Percentiles rank a stretch among this genome's conserved stretches.
Conservation (phyloP, 2,113 vertebrate genomes). For the Anarrhichthys ocellatus region DNA sequence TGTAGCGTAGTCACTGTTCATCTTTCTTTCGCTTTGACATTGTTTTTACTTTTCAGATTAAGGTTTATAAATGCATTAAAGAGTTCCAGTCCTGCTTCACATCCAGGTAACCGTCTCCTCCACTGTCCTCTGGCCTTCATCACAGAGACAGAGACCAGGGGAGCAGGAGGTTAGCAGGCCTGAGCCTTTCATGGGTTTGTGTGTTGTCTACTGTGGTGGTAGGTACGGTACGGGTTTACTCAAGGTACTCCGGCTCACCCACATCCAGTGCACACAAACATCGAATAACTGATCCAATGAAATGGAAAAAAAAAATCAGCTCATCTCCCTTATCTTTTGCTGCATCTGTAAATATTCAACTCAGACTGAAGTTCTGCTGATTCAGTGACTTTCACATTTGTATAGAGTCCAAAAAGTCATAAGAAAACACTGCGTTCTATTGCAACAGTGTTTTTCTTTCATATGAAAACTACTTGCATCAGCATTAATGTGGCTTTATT, state of each 20-base stretch:
- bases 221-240: background rate
- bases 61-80: background rate
- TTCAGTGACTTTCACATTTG: background rate
- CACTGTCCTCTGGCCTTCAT: background rate
- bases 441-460: background rate
- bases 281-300: background rate
- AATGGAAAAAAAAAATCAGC: background rate
- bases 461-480: background rate
- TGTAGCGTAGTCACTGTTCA: background rate
- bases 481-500: background rate
- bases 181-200: background rate
- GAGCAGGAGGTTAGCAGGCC: background rate
- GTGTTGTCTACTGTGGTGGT: background rate
- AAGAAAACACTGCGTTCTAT: background rate
- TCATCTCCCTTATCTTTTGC: background rate
- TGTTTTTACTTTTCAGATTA: background rate
- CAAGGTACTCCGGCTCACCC: background rate
- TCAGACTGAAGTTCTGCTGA: background rate
- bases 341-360: background rate
- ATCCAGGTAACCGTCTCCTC: background rate
- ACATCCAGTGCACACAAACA: background rate
- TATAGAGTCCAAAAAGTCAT: background rate
- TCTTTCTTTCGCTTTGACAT: no score
- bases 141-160: background rate
- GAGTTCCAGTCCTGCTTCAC: background rate